Percentiles rank a stretch among this genome's conserved stretches.
These are phyloP conservation scores for Mola mola DNA, from an alignment of 2,113 vertebrate genomes.

Conservation along the genomic window DNA sequence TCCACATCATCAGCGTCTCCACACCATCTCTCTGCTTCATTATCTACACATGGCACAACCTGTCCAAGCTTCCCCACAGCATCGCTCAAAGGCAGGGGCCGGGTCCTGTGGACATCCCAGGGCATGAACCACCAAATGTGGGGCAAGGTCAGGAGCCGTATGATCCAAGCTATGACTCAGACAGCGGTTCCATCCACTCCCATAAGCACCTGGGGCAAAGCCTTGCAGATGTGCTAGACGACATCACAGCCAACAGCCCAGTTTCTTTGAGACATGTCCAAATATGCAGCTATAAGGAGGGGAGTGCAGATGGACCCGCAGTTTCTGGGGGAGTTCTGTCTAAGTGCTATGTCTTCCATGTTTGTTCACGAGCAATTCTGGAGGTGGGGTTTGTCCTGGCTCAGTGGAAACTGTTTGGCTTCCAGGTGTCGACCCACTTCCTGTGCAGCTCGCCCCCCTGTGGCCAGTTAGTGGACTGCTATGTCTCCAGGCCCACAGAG, in stretches of 20 bases:
- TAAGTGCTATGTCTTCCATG: constrained; percentile 82
- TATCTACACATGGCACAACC: constrained; percentile 84
- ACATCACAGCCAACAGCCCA: constrained; percentile 58
- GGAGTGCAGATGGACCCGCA: neutral
- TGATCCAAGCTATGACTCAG: constrained; percentile 73
- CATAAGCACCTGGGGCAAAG: constrained; percentile 79
- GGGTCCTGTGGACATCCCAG: fast-evolving
- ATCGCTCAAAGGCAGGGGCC: constrained; percentile 3
- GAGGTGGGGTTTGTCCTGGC: constrained; percentile 79
- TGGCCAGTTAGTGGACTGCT: constrained; percentile 81
- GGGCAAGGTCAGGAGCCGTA: constrained; percentile 25
- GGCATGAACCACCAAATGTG: neutral
- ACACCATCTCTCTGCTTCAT: constrained; percentile 83
- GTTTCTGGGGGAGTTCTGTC: constrained; percentile 75
- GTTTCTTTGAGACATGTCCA: constrained; percentile 15
- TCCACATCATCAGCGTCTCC: constrained; percentile 84
- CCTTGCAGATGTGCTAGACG: constrained; percentile 70
- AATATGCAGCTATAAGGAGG: constrained; percentile 2
- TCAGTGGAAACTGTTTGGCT: constrained; percentile 84
- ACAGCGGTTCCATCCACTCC: constrained; percentile 79
- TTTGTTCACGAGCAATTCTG: constrained; percentile 76
- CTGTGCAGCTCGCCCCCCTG: constrained; percentile 72
- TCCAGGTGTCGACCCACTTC: constrained; percentile 79
- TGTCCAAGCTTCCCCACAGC: constrained; percentile 72
- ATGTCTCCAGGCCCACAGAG: constrained; percentile 82